Base-by-base conservation (phyloP, 53 echinoderm and acorn worm genomes). In the Paelopatides confundens region DNA sequence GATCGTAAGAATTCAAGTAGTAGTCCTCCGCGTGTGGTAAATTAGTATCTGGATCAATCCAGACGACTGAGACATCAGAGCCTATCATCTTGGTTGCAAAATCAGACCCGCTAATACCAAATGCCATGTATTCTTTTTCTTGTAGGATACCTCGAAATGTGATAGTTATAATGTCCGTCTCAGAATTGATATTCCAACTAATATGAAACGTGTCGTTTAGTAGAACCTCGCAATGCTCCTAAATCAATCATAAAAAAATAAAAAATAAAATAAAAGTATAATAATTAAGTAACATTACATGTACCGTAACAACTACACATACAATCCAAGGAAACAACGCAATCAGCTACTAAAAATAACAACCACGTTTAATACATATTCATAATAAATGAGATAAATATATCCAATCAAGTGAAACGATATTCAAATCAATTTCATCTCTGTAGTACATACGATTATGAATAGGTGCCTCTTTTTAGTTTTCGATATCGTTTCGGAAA, bases 31-130 rank as follows among this genome's bases (percentile, higher is more conserved):
- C 95, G 70, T 29, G 86, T 1, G 88, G 54, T 38, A 66, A n/a
- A 66, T 49, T 54, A 2, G 76, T 51, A 2, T 33, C 7, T 15
- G 43, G 34, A 63, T 95, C 93, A 24, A 91, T 85, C 88, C 93
- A 97, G 12, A 86, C 90, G 4, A 95, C 97, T 2, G 88, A 71
- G 23, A 97, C 95, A 83, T 97, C 97, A 65, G 95, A 87, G 40
- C 92, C 97, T 4, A 93, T 38, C 97, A 97, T 97, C 10, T n/a
- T 4, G 2, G 93, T 97, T 29, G 63, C 7, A 0, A 68, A 62
- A 15, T 87, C 65, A 0, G 93, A 92, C 1, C 97, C 97, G 77
- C 97, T 97, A 31, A 91, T 52, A 34, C 97, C 97, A 71, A 97
- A 97, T 0, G 93, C 86, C 28, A 95, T 31, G 71, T 97, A 97